Base-by-base conservation (phyloP, 2,113 vertebrate genomes). In the Dasyprocta punctata region DNA sequence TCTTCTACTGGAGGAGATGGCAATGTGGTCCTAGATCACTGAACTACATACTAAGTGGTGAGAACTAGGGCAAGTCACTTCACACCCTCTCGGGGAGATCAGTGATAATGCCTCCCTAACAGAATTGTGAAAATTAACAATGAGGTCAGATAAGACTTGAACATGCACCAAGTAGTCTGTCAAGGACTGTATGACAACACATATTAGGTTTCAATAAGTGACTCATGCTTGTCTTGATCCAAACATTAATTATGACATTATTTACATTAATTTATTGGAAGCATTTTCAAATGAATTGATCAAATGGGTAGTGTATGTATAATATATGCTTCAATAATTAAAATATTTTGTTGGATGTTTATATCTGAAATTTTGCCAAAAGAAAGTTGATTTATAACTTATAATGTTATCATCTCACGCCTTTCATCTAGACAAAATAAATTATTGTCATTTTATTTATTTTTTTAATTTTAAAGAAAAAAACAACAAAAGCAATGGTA, bases 51-150 rank as follows among this genome's bases (percentile, higher is more conserved):
- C 41, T 47, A 41, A 54, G 5, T 30, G 81, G 47, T 96, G 49
- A 97, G 92, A 96, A 95, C 44, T 73, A 95, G 60, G 41, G 56
- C 75, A 92, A 94, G 90, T 73, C 63, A 67, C 36, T 92, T 81
- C 52, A 71, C 85, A 75, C 44, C 41, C 60, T 38, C 56, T 93
- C 49, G 93, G 67, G 78, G 47, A 73, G 24, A 87, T 83, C 54
- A 33, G 22, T 4, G 91, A 92, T 61, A 92, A 82, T 17, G 12
- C n/a, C 41, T 93, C 47, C 19, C 7, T 47, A 65, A 63, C 17
- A 73, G 63, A 58, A 24, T 69, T 97, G 82, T 89, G 82, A 95
- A 96, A 96, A 96, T 67, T 61, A 84, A 82, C 58, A 14, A 71
- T 86, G 84, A 84, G 63, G 67, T 65, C 3, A 86, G 28, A 65